Evolutionary conservation across 1,140 invertebrate genomes (phyloP).

Genomic region (Calliphora vicina): DNA sequence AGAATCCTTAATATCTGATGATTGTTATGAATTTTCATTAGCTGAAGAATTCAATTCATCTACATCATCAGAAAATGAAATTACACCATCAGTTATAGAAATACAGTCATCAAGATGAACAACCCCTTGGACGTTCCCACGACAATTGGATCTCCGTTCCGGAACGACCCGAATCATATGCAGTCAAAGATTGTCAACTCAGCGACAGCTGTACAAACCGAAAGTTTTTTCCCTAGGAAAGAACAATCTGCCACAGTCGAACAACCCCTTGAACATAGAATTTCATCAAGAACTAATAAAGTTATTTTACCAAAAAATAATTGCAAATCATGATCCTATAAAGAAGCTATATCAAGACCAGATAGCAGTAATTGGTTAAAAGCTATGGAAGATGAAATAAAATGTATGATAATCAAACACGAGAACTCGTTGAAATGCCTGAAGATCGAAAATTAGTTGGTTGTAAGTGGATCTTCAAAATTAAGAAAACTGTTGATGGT

Average conservation of each 20-base stretch:
- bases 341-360: conserved; percentile 29
- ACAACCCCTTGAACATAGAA: not conserved
- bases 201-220: no score
- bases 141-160: no score
- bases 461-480: no score
- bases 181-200: no score
- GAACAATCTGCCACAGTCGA: no score
- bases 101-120: not conserved
- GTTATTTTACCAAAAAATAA: not conserved
- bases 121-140: no score
- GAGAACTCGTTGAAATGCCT: conserved; percentile 44
- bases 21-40: not conserved
- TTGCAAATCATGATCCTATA: not conserved
- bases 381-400: conserved; percentile 47
- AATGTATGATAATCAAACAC: conserved; percentile 43
- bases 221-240: no score
- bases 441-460: no score
- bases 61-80: no score
- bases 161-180: no score
- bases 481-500: no score
- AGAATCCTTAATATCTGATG: not conserved
- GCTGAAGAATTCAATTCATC: not conserved
- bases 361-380: conserved; percentile 40
- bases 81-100: not conserved
- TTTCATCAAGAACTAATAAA: conserved; percentile 21